phyloP scores from a whole-genome alignment of 2,797 vertebrate species.

The Pagetopsis macropterus region DNA sequence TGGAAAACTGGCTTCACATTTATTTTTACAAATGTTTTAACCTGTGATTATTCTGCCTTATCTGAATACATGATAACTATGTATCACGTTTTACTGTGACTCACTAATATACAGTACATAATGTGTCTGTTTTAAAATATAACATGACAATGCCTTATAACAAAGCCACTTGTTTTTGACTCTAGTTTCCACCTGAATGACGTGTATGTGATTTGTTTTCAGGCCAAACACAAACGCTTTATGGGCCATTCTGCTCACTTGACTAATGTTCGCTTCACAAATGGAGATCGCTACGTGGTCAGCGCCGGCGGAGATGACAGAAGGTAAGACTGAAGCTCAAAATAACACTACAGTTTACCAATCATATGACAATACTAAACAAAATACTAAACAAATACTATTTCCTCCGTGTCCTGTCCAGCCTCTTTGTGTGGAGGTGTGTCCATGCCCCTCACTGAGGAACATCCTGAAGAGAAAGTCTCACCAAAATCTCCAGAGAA shows the following conservation, averaged over 20 bases:
- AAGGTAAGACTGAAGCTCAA: constrained; percentile 81
- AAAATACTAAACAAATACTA: background rate
- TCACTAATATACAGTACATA: background rate
- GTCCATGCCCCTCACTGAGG: constrained; percentile 92
- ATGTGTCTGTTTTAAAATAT: background rate
- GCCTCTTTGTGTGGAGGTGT: constrained; percentile 98
- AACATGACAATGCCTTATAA: background rate
- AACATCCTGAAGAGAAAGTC: constrained; percentile 41
- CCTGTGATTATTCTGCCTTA: background rate
- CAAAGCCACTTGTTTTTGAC: background rate
- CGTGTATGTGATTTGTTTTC: constrained; percentile 50
- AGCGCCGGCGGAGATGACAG: constrained; percentile 97
- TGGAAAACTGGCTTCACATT: background rate
- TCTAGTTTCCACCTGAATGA: constrained; percentile 6
- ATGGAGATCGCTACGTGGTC: constrained; percentile 91
- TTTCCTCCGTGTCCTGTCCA: constrained; percentile 59
- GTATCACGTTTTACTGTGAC: background rate
- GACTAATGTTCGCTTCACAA: constrained; percentile 95
- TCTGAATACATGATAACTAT: constrained; percentile 2
- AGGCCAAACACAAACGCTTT: constrained; percentile 99
- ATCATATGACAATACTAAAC: background rate
- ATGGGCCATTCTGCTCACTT: constrained; percentile 96
- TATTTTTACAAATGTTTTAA: background rate
- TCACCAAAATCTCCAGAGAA: constrained; percentile 63
- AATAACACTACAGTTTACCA: background rate